phyloP scores from a whole-genome alignment of 2,888 invertebrate species.

The Heliconius hortense region DNA sequence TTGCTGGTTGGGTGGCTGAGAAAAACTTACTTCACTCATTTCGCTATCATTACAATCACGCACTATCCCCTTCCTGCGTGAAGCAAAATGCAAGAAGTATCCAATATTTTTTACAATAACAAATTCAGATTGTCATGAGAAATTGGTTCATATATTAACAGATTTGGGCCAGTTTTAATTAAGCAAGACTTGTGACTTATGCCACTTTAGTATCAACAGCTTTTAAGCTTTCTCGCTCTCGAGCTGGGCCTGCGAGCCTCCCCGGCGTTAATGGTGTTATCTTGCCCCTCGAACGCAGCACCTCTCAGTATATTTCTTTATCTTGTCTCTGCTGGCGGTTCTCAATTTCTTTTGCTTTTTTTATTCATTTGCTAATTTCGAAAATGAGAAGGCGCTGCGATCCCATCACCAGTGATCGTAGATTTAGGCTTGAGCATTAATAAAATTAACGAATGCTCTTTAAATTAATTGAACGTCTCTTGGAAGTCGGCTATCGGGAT shows the following conservation, averaged over 20 bases:
- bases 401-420: slow-evolving; percentile 74
- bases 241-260: slow-evolving; percentile 71
- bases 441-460: slow-evolving; percentile 79
- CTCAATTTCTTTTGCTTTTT: slow-evolving; percentile 60
- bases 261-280: slow-evolving; percentile 81
- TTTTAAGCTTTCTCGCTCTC: slow-evolving; percentile 63
- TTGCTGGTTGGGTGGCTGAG: slow-evolving; percentile 82
- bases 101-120: slow-evolving; percentile 39
- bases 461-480: slow-evolving; percentile 77
- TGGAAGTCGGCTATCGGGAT: slow-evolving; percentile 71
- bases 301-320: slow-evolving; percentile 82
- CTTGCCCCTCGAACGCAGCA: slow-evolving; percentile 78
- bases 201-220: slow-evolving; percentile 40
- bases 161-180: slow-evolving; percentile 37
- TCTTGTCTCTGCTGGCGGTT: slow-evolving; percentile 80
- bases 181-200: slow-evolving; percentile 4
- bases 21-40: slow-evolving; percentile 82
- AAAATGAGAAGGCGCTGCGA: slow-evolving; percentile 79
- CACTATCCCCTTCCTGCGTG: slow-evolving; percentile 66
- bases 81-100: slow-evolving; percentile 45
- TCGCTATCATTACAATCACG: slow-evolving; percentile 76
- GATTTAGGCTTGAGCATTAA: slow-evolving; percentile 77
- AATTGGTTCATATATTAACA: slow-evolving; percentile 33
- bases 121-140: slow-evolving; percentile 32
- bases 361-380: slow-evolving; percentile 81